Evolutionary conservation across 2,888 invertebrate genomes (phyloP), one percentile per base, ranked within the genome.

Genomic region (Folsomia candida): DNA sequence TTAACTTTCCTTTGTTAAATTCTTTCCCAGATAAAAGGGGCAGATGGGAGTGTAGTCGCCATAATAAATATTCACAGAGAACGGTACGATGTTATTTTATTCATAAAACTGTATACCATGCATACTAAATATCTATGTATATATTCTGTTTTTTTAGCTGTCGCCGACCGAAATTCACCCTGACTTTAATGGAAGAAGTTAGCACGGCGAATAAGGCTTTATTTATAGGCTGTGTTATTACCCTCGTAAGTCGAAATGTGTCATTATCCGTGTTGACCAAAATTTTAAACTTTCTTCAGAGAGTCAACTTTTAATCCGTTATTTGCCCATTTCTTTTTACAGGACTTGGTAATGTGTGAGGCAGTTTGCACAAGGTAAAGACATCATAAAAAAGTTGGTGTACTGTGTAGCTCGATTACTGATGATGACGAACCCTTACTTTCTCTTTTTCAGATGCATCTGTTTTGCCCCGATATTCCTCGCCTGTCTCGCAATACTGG

Each of bases 161-260:
- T 27, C n/a, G n/a, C 2, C 64, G 64, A 4, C 64, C 64, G 20
- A 79, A 79, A 71, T 79, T 77, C 73, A 76, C 79, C 47, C 70
- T 79, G 63, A 79, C 78, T 37, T 70, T 79, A 67, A 79, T 78
- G 69, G 79, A 79, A 67, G 75, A 76, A 67, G 76, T 79, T 64
- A 78, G 78, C 75, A 65, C 74, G 68, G 78, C 79, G 51, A 79
- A 79, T 71, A 79, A 79, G 72, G 79, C 79, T n/a, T 75, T 79
- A 57, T 79, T 79, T 69, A 75, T 78, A 27, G 75, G 78, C 58
- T 79, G 78, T 72, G 78, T 78, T 66, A 76, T 79, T 57, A 79
- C 79, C 64, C 71, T 79, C 28, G 79, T 78, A 74, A 79, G 76
- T 68, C 62, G 54, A n/a, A n/a, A n/a, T n/a, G n/a, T n/a, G n/a